Conservation (phyloP, 2,888 invertebrate genomes). For the Tetheella fluctuosa region DNA sequence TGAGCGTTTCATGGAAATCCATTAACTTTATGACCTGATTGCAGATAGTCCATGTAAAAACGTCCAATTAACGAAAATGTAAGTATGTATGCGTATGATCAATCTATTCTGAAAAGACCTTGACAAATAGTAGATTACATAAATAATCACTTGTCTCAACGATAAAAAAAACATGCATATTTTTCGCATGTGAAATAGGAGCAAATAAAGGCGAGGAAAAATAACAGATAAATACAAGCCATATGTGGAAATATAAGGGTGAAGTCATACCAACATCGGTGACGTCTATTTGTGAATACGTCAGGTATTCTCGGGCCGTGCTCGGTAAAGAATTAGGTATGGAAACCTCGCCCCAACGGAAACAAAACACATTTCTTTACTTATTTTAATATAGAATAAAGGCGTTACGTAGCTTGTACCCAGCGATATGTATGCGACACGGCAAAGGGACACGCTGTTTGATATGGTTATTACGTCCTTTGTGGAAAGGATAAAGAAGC, state of each 20-base stretch:
- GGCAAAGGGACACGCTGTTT: conserved; percentile 80
- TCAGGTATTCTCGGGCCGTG: conserved; percentile 60
- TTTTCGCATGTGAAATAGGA: conserved; percentile 18
- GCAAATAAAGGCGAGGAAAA: conserved; percentile 15
- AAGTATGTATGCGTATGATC: conserved; percentile 11
- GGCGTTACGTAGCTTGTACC: conserved; percentile 50
- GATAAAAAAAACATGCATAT: not conserved
- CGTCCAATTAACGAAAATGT: conserved; percentile 36
- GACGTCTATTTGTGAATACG: conserved; percentile 41
- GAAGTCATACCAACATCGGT: conserved; percentile 14
- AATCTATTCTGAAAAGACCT: conserved; percentile 1
- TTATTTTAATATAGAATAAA: conserved; percentile 75
- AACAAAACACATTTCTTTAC: conserved; percentile 79
- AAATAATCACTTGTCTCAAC: not conserved
- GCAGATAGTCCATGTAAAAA: conserved; percentile 43
- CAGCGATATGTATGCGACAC: conserved; percentile 79
- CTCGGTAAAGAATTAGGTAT: conserved; percentile 65
- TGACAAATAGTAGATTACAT: conserved; percentile 8
- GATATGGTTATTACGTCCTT: conserved; percentile 84
- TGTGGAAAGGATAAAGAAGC: conserved; percentile 74
- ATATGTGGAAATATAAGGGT: conserved; percentile 19
- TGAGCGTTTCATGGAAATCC: conserved; percentile 70
- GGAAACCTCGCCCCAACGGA: conserved; percentile 66
- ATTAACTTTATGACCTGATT: conserved; percentile 64
- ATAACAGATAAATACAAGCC: conserved; percentile 18